Percentiles rank a stretch among this genome's conserved stretches.
Conservation (phyloP, 2,888 invertebrate species). For the Phortica okadai region DNA sequence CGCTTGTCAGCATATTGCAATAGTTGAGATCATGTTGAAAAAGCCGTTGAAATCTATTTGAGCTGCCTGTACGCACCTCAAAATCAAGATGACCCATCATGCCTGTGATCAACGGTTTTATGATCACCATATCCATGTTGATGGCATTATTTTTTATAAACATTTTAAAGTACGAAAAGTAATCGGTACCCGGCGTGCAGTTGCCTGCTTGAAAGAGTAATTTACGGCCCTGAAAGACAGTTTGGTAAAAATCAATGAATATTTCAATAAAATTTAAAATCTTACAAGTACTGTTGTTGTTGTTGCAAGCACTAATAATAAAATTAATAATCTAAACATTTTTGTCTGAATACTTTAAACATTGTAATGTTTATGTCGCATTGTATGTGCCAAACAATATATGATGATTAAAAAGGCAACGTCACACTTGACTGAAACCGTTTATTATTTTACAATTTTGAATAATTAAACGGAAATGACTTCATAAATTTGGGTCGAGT, state of each 20-base stretch:
- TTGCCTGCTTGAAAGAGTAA: not conserved
- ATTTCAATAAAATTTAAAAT: too few relatives aligned
- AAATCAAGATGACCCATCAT: conserved; percentile 55
- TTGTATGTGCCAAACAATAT: too few relatives aligned
- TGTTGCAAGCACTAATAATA: too few relatives aligned
- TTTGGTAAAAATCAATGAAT: too few relatives aligned
- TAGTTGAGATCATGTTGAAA: conserved; percentile 58
- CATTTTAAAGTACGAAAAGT: conserved; percentile 55
- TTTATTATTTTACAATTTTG: not conserved
- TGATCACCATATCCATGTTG: conserved; percentile 44
- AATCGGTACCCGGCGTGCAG: not conserved
- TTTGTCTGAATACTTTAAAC: too few relatives aligned
- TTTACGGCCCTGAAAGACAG: not conserved
- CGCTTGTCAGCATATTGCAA: conserved; percentile 48
- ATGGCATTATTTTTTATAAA: conserved; percentile 41
- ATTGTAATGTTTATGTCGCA: too few relatives aligned
- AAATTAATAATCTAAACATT: too few relatives aligned
- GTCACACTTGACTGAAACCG: not conserved
- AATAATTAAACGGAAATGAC: too few relatives aligned
- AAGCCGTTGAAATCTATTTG: conserved; percentile 49
- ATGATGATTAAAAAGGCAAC: too few relatives aligned
- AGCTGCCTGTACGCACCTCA: conserved; percentile 47
- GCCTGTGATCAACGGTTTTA: conserved; percentile 37
- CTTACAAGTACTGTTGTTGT: too few relatives aligned
- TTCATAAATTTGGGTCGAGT: too few relatives aligned